Conservation (phyloP, 2,113 vertebrate genomes). For the Salminus brasiliensis region DNA sequence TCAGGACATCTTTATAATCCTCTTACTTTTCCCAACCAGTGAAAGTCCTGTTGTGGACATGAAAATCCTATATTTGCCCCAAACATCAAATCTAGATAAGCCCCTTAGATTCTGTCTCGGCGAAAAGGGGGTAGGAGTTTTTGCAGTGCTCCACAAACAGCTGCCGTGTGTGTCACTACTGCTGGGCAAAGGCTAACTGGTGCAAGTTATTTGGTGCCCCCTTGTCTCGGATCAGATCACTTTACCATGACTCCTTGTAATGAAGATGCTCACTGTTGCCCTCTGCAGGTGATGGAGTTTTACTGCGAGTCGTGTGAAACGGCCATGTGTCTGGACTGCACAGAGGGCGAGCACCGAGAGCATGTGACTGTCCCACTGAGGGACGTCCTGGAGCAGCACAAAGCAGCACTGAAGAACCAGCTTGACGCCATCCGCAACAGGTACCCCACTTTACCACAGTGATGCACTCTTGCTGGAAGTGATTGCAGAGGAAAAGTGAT, state of each 20-base stretch:
- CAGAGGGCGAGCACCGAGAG: constrained; percentile 87
- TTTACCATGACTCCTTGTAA: neutral
- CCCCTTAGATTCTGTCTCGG: neutral
- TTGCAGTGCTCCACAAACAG: neutral
- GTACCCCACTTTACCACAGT: constrained; percentile 58
- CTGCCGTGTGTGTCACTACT: neutral
- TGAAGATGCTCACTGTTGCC: constrained; percentile 50
- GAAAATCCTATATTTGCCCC: constrained; percentile 63
- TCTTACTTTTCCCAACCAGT: neutral
- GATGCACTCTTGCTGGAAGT: no score
- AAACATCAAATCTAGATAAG: constrained; percentile 80
- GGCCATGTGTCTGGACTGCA: constrained; percentile 92
- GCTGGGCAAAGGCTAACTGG: neutral
- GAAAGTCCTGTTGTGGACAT: neutral
- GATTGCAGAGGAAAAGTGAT: no score
- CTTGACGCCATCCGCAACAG: constrained; percentile 87
- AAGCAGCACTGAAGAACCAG: constrained; percentile 87
- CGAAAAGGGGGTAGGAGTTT: neutral
- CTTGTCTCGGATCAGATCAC: neutral
- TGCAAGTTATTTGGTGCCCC: neutral
- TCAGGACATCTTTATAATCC: neutral
- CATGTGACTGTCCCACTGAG: constrained; percentile 88
- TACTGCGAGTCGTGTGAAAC: constrained; percentile 97
- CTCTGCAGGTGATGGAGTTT: constrained; percentile 90
- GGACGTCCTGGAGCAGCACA: constrained; percentile 93